A percentile compares a stretch with the other conserved stretches of the same genome.
phyloP scores from a whole-genome alignment of 1,140 invertebrate genomes.

The Luehdorfia chinensis region DNA sequence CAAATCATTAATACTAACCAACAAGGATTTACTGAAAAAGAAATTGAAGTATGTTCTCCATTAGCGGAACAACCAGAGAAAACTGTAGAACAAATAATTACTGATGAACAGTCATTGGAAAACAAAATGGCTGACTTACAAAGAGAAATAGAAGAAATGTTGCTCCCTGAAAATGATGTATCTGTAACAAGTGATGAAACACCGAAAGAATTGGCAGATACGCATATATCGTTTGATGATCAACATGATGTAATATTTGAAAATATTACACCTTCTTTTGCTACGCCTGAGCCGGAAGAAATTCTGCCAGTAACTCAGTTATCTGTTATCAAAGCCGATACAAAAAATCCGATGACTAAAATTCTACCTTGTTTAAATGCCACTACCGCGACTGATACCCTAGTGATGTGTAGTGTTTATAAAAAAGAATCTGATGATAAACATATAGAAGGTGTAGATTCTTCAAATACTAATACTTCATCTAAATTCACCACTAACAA shows the following conservation, averaged over 20 bases:
- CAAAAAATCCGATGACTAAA: neutral
- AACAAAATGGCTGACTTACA: conserved; percentile 71
- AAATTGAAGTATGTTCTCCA: neutral
- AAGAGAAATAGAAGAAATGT: conserved; percentile 70
- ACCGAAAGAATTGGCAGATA: conserved; percentile 49
- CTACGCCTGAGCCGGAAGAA: conserved; percentile 55
- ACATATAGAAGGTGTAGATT: conserved; percentile 11
- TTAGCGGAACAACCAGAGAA: neutral
- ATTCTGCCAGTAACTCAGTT: neutral
- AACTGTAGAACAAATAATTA: conserved; percentile 31
- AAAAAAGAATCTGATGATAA: neutral
- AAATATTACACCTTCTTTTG: conserved; percentile 51
- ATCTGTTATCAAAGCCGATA: neutral
- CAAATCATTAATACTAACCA: neutral
- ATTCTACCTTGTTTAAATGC: neutral
- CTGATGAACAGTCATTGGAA: conserved; percentile 63
- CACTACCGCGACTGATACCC: neutral
- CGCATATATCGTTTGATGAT: conserved; percentile 43
- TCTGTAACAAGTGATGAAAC: conserved; percentile 47
- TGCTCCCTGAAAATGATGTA: conserved; percentile 63
- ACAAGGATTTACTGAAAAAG: neutral
- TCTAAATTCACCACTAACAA: conserved; percentile 38
- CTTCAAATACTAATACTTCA: conserved; percentile 36
- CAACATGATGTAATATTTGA: conserved; percentile 50
- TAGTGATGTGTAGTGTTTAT: neutral